Evolutionary conservation across 2,113 vertebrate genomes (phyloP), one percentile per base, ranked within the genome.

Genomic region (Anser brachyrhynchus): DNA sequence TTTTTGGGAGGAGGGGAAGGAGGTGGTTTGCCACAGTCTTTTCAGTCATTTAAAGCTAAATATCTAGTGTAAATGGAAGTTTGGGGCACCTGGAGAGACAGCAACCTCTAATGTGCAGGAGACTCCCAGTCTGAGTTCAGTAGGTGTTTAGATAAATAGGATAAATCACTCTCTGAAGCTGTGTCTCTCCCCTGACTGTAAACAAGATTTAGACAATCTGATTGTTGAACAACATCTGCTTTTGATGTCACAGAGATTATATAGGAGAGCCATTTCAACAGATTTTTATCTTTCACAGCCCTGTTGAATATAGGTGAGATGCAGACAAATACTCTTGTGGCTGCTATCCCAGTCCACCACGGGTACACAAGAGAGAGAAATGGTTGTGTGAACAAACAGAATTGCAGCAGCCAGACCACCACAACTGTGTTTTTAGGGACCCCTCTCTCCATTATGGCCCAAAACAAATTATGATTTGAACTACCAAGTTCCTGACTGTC

Each of bases 391-490:
- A 64, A 93, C 54, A 25, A 71, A 61, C 3, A 83, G 41, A 91
- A 82, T 3, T 76, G 14, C 28, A 83, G 49, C 28, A 84, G 11
- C 3, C 49, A 79, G 62, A 85, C 5, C 3, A 35, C 11, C 39
- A 46, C n/a, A 22, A 6, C 13, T 21, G 59, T 62, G 7, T 1
- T 79, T 82, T 83, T 37, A 73, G 10, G 41, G 83, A 78, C 39
- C 19, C 35, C 1, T 29, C 16, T 29, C 22, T 67, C 19, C 7
- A 22, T 35, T 54, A 17, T 2, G 9, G 37, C 2, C 2, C 2
- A 1, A 51, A 43, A 84, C 52, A 31, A 11, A 0, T 33, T 57
- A 23, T 25, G 3, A 75, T 73, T 61, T 3, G 54, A 87, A 76
- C 10, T 59, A 5, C 5, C 0, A 64, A 41, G 17, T 44, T 35